phyloP scores from a whole-genome alignment of 2,888 invertebrate species.

The Molorchus minor region DNA sequence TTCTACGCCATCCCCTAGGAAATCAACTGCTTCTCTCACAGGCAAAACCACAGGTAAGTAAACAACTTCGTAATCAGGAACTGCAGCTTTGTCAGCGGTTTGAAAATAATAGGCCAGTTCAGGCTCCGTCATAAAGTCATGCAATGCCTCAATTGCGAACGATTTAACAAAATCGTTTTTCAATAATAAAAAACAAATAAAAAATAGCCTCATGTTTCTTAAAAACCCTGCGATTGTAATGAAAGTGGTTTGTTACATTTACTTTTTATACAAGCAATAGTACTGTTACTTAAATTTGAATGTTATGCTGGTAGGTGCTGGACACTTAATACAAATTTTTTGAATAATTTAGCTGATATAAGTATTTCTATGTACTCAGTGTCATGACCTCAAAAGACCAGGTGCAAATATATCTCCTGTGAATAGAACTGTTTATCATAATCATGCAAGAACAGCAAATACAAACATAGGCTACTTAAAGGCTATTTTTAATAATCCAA shows the following conservation, averaged over 20 bases:
- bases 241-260: background rate
- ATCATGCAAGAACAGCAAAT: conserved; percentile 35
- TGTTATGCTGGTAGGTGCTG: conserved; percentile 33
- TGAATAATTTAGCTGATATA: conserved; percentile 33
- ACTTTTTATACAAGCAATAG: conserved; percentile 18
- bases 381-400: conserved; percentile 31
- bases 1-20: conserved; percentile 56
- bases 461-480: conserved; percentile 31
- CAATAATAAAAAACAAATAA: conserved; percentile 2
- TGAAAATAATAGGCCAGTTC: conserved; percentile 63
- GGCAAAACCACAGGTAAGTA: conserved; percentile 65
- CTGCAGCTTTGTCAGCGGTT: conserved; percentile 55
- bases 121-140: conserved; percentile 60
- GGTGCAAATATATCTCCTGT: conserved; percentile 27
- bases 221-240: background rate
- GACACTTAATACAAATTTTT: conserved; percentile 28
- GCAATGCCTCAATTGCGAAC: conserved; percentile 47
- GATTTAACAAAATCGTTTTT: conserved; percentile 5
- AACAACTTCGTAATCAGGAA: conserved; percentile 70
- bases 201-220: conserved; percentile 1
- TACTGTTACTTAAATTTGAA: conserved; percentile 29
- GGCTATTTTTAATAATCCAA: background rate
- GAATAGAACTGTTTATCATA: conserved; percentile 27
- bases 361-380: conserved; percentile 29
- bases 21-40: conserved; percentile 40